These are phyloP conservation scores for Melieria omissa DNA, from an alignment of 2,888 invertebrate genomes.

Conservation along the genomic window DNA sequence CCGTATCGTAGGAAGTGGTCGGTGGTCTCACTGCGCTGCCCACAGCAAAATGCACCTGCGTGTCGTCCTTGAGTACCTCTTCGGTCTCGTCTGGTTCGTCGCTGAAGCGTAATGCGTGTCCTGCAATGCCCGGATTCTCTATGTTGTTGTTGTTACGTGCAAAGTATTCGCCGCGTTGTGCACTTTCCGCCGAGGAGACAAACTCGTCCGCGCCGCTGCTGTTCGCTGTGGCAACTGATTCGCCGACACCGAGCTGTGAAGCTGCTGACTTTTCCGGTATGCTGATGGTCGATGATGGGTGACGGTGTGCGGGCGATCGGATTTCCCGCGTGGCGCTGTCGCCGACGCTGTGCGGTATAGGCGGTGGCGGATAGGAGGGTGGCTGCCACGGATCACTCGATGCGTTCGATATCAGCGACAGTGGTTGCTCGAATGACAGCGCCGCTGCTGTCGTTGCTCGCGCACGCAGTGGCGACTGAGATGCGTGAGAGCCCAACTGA, in stretches of 20 bases:
- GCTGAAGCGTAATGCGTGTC: conserved; percentile 30
- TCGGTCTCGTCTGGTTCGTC: conserved; percentile 13
- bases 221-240: conserved; percentile 45
- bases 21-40: conserved; percentile 62
- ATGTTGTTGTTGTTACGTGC: conserved; percentile 44
- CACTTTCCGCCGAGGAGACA: conserved; percentile 60
- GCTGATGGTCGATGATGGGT: conserved; percentile 32
- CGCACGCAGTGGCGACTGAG: conserved; percentile 16
- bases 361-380: conserved; percentile 34
- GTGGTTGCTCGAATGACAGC: conserved; percentile 19
- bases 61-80: conserved; percentile 36
- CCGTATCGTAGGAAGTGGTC: conserved; percentile 46
- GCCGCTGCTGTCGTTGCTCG: conserved; percentile 27
- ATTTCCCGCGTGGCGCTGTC: conserved; percentile 28
- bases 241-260: conserved; percentile 21
- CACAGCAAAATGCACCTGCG: conserved; percentile 58
- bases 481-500: conserved; percentile 38
- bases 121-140: conserved; percentile 47
- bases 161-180: conserved; percentile 45
- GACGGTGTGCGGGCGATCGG: conserved; percentile 38
- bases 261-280: conserved; percentile 23
- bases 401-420: conserved; percentile 22
- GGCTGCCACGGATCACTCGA: conserved; percentile 26
- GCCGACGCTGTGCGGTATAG: conserved; percentile 21
- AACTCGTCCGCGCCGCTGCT: conserved; percentile 51